Base-by-base conservation (phyloP, 2,888 invertebrate species). In the Hermaeophaga mercurialis region DNA sequence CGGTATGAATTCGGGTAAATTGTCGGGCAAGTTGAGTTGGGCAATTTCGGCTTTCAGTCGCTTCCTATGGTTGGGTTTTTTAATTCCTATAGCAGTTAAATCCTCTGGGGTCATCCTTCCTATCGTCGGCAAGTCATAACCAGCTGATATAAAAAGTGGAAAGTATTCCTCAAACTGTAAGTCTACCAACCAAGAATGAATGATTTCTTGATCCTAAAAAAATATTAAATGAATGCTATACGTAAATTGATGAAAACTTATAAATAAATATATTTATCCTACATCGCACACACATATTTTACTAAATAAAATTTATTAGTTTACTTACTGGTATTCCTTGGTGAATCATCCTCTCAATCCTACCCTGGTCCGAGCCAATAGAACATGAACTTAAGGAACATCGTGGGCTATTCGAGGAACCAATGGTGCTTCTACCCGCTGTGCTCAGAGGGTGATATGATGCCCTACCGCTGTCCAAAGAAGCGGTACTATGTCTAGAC, bases 81-180 rank as follows among this genome's bases (percentile, higher is more conserved):
- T 96, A 69, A 99, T 96, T 70, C 90, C 90, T 72, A 91, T 89
- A 49, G 90, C 90, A 39, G 90, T 90, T 68, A 91, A 83, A 80
- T 91, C 95, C 80, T 98, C 97, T 0, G 99, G 98, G 9, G 98
- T 99, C 96, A 98, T 97, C 68, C 96, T 85, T n/a, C 96, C 93
- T 72, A 98, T 94, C 1, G 98, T 98, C 18, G 95, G 91, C 80
- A 99, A 86, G 80, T 99, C 98, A 78, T 99, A 99, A 28, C 98
- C 98, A 9, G 97, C 96, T 34, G 91, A 88, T 61, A 94, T 85
- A 79, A 99, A 98, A 56, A 96, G 84, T 43, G 91, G 87, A 65
- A 93, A 92, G 80, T 98, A 98, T 75, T 96, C 95, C 74, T 95
- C 96, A 82, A 94, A 94, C 73, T 91, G 91, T 34, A 98, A 84